These are phyloP conservation scores for Drepana arcuata DNA, from an alignment of 1,140 invertebrate species.

Conservation along the genomic window DNA sequence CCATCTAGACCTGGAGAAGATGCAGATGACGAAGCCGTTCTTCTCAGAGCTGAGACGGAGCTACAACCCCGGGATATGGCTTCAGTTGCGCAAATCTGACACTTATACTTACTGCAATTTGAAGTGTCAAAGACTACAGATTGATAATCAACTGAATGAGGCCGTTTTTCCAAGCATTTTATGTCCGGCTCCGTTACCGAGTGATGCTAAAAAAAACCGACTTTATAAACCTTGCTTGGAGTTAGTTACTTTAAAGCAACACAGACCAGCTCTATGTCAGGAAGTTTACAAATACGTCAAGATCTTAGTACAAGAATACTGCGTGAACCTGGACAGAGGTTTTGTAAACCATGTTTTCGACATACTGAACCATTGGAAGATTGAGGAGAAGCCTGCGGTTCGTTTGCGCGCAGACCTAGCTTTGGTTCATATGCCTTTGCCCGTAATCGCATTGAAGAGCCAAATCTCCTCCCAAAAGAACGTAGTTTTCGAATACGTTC, in stretches of 20 bases:
- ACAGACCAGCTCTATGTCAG: conserved; percentile 71
- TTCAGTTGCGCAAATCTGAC: conserved; percentile 80
- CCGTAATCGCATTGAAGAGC: conserved; percentile 60
- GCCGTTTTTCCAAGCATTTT: conserved; percentile 85
- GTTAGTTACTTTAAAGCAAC: conserved; percentile 75
- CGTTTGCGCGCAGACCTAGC: conserved; percentile 74
- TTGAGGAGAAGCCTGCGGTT: conserved; percentile 70
- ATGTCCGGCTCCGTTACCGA: conserved; percentile 70
- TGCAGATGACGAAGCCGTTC: conserved; percentile 91
- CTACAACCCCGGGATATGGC: conserved; percentile 83
- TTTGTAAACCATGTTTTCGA: conserved; percentile 78
- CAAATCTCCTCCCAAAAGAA: conserved; percentile 43
- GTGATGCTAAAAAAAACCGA: conserved; percentile 41
- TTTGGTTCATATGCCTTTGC: conserved; percentile 73
- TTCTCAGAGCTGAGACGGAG: conserved; percentile 83
- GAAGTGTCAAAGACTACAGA: conserved; percentile 78
- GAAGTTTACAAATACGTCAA: conserved; percentile 81
- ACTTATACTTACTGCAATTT: conserved; percentile 79
- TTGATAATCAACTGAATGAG: conserved; percentile 86
- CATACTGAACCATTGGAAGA: conserved; percentile 72
- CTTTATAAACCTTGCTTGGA: conserved; percentile 81
- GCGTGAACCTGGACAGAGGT: conserved; percentile 82
- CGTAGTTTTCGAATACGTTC: conserved; percentile 77
- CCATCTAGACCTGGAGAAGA: conserved; percentile 85
- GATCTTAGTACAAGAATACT: conserved; percentile 80